Evolutionary conservation across 2,113 vertebrate genomes (phyloP), one percentile per base, ranked within the genome.

Genomic region (Lontra canadensis): DNA sequence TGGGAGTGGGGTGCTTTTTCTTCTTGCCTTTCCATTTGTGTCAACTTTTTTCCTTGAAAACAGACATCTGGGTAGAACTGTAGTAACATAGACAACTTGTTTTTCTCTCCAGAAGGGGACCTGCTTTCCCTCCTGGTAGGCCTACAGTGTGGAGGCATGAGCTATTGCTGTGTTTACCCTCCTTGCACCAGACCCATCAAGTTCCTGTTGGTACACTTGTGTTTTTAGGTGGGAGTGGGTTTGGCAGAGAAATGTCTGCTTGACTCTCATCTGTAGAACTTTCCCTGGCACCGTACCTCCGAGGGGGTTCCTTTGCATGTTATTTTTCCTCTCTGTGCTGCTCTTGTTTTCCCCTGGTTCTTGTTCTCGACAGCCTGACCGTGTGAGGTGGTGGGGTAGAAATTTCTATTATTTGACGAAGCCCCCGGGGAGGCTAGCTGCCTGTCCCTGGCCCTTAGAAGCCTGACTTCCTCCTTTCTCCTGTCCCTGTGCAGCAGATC

Each of bases 301-400:
- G 39, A 61, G 59, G 42, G 49, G 10, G 34, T 73, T 65, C 81
- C 55, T 79, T 17, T 14, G 74, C 7, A 1, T 11, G 14, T 29
- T 4, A 3, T 31, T 26, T 18, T 34, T 26, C 13, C 36, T 47
- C 55, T 23, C 29, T 29, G 11, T 31, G 55, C 17, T 59, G 4
- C 49, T 61, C 63, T 26, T 34, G 76, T 44, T 55, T 71, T 65
- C 63, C 49, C 42, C 7, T 12, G 59, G 59, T 44, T 31, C 73
- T 26, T 0, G 47, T 57, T 47, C 74, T 26, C 0, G 3, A 18
- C 11, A 36, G 74, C 49, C 44, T 1, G 3, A 23, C 1, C 1
- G 1, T 31, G 57, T 6, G 8, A 1, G 9, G 15, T 4, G 11
- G n/a, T 0, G 31, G 25, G 47, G 17, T 3, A 15, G 47, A 42